A percentile compares a stretch with the other conserved stretches of the same genome.
Evolutionary conservation across 2,797 vertebrate genomes (phyloP).

Genomic region (Chromis chromis): DNA sequence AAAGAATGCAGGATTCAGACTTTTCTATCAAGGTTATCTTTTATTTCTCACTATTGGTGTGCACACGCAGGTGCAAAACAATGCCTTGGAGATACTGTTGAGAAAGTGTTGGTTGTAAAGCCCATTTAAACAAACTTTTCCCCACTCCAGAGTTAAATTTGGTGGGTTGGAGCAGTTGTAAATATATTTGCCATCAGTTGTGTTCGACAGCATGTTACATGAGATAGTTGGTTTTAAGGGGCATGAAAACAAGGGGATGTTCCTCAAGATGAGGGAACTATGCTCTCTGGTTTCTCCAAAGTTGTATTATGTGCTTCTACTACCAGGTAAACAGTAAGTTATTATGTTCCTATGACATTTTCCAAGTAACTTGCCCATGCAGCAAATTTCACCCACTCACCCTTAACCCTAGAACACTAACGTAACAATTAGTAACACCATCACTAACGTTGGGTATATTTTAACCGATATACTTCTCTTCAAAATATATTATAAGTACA

Average conservation of each 20-base stretch:
- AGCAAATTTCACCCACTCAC: no score
- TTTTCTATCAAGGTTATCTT: not conserved
- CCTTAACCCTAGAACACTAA: constrained; percentile 24
- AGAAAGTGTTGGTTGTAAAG: not conserved
- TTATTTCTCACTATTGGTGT: not conserved
- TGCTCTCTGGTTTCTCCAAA: no score
- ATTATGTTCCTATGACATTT: no score
- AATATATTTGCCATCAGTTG: not conserved
- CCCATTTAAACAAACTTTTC: not conserved
- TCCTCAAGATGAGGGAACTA: no score
- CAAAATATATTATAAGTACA: no score
- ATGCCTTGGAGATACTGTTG: not conserved
- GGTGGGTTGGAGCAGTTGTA: not conserved
- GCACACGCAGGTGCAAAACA: not conserved
- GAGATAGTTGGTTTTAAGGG: not conserved
- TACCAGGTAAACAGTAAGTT: no score
- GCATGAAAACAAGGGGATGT: not conserved
- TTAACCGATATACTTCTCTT: no score
- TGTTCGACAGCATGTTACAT: not conserved
- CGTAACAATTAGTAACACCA: constrained; percentile 6
- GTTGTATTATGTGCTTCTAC: no score
- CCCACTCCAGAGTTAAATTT: not conserved
- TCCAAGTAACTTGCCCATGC: no score
- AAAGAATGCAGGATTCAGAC: not conserved
- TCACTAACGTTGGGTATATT: no score